Percentiles rank a stretch among this genome's conserved stretches.
These are phyloP conservation scores for Premnoplex brunnescens DNA, from an alignment of 2,797 vertebrate genomes.

Conservation along the genomic window DNA sequence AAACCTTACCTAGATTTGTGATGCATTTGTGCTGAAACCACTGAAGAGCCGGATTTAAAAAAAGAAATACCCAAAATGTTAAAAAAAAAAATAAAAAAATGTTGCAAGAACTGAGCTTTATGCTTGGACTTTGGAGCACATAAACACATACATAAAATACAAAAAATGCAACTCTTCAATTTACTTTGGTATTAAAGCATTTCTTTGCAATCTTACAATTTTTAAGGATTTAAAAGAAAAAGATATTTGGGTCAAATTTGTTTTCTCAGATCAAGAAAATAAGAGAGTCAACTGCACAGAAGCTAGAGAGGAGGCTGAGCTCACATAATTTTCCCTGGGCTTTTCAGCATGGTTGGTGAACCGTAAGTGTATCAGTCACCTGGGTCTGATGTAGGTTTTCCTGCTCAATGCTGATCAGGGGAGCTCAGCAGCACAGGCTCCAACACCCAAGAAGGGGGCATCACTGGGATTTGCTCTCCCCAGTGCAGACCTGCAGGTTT, in stretches of 20 bases:
- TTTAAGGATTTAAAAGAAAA: not conserved
- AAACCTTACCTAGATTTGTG: not conserved
- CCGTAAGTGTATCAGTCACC: rapidly evolving
- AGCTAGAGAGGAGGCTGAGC: not conserved
- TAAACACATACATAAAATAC: not conserved
- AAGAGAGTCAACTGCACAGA: not conserved
- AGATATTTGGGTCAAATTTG: not conserved
- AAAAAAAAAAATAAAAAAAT: not conserved
- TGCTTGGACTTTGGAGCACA: not conserved
- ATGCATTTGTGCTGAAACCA: not conserved
- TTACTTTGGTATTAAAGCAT: not conserved
- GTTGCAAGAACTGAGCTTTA: not conserved
- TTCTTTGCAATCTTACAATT: not conserved
- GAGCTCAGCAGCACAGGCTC: not conserved
- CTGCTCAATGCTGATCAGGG: not conserved
- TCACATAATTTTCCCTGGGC: not conserved
- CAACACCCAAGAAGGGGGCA: not conserved
- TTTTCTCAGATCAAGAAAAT: not conserved
- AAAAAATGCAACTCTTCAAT: not conserved
- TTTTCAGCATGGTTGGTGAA: not conserved
- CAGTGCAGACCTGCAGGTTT: not conserved
- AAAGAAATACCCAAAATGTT: not conserved
- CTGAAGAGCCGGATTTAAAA: not conserved
- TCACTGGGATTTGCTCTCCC: not conserved
- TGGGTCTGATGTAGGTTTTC: not conserved